Base-by-base conservation (phyloP, 1,140 invertebrate genomes). In the Listronotus bonariensis region DNA sequence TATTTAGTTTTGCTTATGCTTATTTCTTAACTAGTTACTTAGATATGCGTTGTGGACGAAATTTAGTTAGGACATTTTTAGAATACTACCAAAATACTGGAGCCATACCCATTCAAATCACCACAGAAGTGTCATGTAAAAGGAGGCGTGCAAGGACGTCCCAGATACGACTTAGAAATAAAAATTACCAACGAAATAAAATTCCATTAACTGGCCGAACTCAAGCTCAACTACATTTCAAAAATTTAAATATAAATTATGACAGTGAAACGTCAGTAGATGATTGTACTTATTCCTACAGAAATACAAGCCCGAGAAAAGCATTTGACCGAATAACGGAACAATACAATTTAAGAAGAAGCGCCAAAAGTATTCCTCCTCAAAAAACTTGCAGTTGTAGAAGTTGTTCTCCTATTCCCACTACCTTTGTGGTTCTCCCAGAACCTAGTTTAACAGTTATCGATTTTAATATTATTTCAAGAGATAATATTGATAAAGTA, bases 21-120 rank as follows among this genome's bases (percentile, higher is more conserved):
- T 42, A 43, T 20, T 53, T 26, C 31, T 31, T 53, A 26, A 62
- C 20, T 52, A 32, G 2, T 41, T 46, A 11, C 18, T 15, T 40
- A 83, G 82, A 83, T 77, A 82, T 82, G 72, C 85, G 90, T 66
- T 82, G 92, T 18, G 92, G 92, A 0, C 81, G 91, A 59, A 93
- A 92, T 77, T 74, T 94, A 51, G 87, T 86, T 1, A 81, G 89
- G 20, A 88, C 90, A 9, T 85, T 92, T 70, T 76, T 92, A 40
- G 90, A 94, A 75, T 93, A 92, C 77, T 93, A 93, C 79, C 86
- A 87, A 68, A 81, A 88, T 14, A 88, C 83, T 31, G 90, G 89
- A 51, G 82, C 89, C 46, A 87, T 92, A 68, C 83, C 87, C 1
- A 74, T 82, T 18, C 81, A 82, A 43, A 67, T 86, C 34, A 80